phyloP scores from a whole-genome alignment of 23 tunicate species.

The Ascidia mentula region DNA sequence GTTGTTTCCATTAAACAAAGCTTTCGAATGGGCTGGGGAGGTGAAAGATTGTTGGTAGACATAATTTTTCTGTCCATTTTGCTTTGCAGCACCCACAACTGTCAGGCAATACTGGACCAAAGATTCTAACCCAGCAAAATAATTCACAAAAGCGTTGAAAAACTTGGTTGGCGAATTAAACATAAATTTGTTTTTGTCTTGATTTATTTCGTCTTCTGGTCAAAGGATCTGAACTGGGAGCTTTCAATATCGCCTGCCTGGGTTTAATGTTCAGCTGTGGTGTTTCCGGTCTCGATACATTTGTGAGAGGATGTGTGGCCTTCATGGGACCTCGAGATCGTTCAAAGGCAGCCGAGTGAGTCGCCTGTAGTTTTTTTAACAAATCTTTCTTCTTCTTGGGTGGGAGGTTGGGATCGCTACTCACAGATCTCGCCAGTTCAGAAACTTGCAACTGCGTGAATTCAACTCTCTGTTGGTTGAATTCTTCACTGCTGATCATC shows the following conservation, averaged over 20 bases:
- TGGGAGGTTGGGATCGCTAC: conserved; percentile 11
- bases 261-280: not conserved
- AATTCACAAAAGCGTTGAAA: too few species aligned
- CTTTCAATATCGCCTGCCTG: not conserved
- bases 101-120: too few species aligned
- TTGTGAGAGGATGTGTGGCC: conserved; percentile 7
- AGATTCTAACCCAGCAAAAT: too few species aligned
- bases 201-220: conserved; percentile 24
- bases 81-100: too few species aligned
- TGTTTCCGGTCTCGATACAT: not conserved
- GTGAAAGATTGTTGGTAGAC: too few species aligned
- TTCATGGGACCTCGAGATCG: conserved; percentile 32
- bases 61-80: too few species aligned
- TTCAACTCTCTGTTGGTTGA: conserved; percentile 22
- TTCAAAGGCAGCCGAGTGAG: conserved; percentile 44
- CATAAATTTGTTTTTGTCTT: conserved; percentile 9
- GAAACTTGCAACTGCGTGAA: conserved; percentile 47
- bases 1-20: too few species aligned
- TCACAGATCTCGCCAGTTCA: conserved; percentile 24
- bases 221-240: conserved; percentile 22
- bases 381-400: conserved; percentile 64
- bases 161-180: too few species aligned
- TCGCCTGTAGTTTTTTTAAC: conserved; percentile 49
- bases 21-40: too few species aligned
- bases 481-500: conserved; percentile 38